Percentiles rank a stretch among this genome's conserved stretches.
These are phyloP conservation scores for Typhlichthys eigenmanni DNA, from an alignment of 2,797 vertebrate species.

Conservation along the genomic window DNA sequence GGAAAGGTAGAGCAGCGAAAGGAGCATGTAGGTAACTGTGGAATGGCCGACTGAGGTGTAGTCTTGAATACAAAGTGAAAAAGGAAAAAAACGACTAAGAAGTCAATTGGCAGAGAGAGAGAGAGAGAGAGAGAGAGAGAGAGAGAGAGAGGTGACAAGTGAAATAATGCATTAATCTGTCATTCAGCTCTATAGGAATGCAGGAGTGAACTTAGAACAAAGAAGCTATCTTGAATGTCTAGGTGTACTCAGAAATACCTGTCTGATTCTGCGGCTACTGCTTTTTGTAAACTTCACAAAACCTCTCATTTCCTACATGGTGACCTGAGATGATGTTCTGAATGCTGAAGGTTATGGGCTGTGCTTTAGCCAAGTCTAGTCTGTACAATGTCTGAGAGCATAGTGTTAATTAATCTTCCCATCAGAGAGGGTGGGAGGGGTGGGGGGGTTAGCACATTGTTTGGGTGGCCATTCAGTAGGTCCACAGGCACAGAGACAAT, in stretches of 20 bases:
- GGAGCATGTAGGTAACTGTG: too few species aligned
- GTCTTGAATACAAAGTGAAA: background rate
- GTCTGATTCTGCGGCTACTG: background rate
- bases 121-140: background rate
- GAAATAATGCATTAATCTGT: too few species aligned
- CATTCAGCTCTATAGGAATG: background rate
- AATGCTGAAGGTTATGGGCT: too few species aligned
- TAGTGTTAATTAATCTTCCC: too few species aligned
- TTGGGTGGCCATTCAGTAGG: too few species aligned
- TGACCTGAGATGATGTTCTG: too few species aligned
- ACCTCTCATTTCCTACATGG: too few species aligned
- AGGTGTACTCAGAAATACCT: background rate
- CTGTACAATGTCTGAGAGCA: too few species aligned
- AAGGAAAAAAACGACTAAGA: background rate
- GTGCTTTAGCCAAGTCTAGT: too few species aligned
- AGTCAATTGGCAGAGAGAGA: background rate
- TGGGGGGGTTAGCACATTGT: background rate
- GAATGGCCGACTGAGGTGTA: too few species aligned
- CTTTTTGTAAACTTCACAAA: background rate
- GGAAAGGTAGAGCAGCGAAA: too few species aligned
- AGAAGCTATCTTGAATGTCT: background rate
- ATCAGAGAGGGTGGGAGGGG: background rate
- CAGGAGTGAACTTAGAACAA: background rate
- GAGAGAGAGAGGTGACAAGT: background rate
- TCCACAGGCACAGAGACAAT: too few species aligned